Evolutionary conservation across 2,888 invertebrate species (phyloP).

Genomic region (Drosophila setosimentum): DNA sequence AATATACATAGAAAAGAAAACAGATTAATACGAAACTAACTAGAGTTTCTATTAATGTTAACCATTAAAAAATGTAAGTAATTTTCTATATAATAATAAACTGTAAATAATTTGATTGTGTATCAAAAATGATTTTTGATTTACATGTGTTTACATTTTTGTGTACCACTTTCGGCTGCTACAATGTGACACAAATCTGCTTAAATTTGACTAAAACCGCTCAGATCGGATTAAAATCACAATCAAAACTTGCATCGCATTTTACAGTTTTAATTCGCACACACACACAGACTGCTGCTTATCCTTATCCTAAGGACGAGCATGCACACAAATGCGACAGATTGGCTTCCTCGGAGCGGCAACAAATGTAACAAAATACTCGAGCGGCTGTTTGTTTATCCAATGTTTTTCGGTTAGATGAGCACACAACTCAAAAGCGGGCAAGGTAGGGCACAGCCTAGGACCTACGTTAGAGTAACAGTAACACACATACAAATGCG

Average conservation of each 20-base stretch:
- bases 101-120: conserved; percentile 45
- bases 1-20: neutral
- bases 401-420: conserved; percentile 84
- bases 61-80: neutral
- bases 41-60: neutral
- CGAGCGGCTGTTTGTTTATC: conserved; percentile 83
- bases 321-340: conserved; percentile 78
- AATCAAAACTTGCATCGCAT: conserved; percentile 76
- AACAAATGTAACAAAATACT: conserved; percentile 73
- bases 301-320: conserved; percentile 52
- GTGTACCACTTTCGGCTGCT: conserved; percentile 60
- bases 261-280: conserved; percentile 66
- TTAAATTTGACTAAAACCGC: conserved; percentile 85
- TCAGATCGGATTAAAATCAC: conserved; percentile 84
- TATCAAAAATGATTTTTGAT: conserved; percentile 65
- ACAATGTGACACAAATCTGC: conserved; percentile 84
- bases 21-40: neutral
- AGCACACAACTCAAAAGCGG: conserved; percentile 72
- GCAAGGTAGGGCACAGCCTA: conserved; percentile 47
- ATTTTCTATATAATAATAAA: neutral
- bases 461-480: conserved; percentile 29
- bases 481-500: conserved; percentile 49
- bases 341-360: conserved; percentile 58
- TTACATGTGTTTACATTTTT: conserved; percentile 79
- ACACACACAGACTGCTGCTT: conserved; percentile 18